phyloP scores from a whole-genome alignment of 2,888 invertebrate species.

The Drosophila nr. perissopoda region DNA sequence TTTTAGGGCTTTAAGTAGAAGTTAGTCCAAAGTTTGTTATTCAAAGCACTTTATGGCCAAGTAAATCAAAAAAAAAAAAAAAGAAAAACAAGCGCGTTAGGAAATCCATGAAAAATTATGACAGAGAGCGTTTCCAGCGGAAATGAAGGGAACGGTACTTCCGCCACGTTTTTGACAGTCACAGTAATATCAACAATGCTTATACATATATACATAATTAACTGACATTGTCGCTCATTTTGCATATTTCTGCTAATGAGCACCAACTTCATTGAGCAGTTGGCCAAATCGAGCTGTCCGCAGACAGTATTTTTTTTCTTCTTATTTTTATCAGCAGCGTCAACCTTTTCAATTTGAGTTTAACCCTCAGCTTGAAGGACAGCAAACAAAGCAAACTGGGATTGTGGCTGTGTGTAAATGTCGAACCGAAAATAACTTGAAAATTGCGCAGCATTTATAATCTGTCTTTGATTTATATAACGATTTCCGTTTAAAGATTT shows the following conservation, averaged over 20 bases:
- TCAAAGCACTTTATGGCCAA: conserved; percentile 57
- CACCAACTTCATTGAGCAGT: not conserved
- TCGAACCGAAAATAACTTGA: conserved; percentile 61
- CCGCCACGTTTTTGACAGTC: conserved; percentile 31
- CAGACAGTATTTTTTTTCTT: not conserved
- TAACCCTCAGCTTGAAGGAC: conserved; percentile 26
- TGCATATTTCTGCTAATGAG: conserved; percentile 53
- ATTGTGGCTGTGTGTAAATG: conserved; percentile 7
- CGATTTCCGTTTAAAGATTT: conserved; percentile 77
- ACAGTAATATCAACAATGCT: conserved; percentile 18
- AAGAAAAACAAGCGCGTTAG: not conserved
- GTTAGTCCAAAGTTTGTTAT: conserved; percentile 66
- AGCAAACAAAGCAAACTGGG: conserved; percentile 3
- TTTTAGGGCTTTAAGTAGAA: conserved; percentile 64
- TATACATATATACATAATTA: conserved; percentile 57
- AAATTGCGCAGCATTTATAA: conserved; percentile 79
- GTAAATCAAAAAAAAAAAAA: conserved; percentile 32
- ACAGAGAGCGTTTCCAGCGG: conserved; percentile 69
- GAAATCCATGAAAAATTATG: conserved; percentile 67
- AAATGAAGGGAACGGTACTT: conserved; percentile 64
- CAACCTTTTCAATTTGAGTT: conserved; percentile 50
- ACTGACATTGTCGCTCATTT: conserved; percentile 50
- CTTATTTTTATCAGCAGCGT: conserved; percentile 10
- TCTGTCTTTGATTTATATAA: conserved; percentile 81
- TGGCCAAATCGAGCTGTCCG: conserved; percentile 32